These are phyloP conservation scores for Crotalus tigris DNA, from an alignment of 2,113 vertebrate species.

Conservation along the genomic window DNA sequence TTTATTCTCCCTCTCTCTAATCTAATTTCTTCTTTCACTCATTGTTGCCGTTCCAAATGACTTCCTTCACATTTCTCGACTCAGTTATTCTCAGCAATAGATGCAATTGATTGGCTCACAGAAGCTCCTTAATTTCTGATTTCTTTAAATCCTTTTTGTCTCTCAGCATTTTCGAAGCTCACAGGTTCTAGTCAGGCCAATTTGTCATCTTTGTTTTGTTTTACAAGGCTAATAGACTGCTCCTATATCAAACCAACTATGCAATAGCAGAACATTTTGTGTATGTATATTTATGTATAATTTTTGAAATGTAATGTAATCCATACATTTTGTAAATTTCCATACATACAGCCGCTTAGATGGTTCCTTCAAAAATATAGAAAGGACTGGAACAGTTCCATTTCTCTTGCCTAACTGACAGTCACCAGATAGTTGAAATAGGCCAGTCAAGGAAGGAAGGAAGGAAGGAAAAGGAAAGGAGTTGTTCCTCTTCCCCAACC, in stretches of 20 bases:
- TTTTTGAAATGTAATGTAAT: background rate
- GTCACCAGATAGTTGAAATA: no score
- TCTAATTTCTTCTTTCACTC: background rate
- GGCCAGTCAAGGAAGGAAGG: no score
- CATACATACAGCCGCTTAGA: background rate
- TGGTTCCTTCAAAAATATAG: background rate
- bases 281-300: no score
- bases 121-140: background rate
- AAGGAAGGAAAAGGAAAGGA: background rate
- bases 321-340: background rate
- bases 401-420: background rate
- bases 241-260: background rate
- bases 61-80: background rate
- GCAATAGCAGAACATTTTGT: background rate
- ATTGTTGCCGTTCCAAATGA: background rate
- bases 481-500: background rate
- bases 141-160: background rate
- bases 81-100: background rate
- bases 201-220: background rate
- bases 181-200: background rate
- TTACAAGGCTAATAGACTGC: background rate
- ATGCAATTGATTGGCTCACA: background rate
- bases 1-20: background rate
- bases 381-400: background rate
- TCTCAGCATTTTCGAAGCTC: background rate